These are phyloP conservation scores for Ganaspis brasiliensis DNA, from an alignment of 2,888 invertebrate species.

Conservation along the genomic window DNA sequence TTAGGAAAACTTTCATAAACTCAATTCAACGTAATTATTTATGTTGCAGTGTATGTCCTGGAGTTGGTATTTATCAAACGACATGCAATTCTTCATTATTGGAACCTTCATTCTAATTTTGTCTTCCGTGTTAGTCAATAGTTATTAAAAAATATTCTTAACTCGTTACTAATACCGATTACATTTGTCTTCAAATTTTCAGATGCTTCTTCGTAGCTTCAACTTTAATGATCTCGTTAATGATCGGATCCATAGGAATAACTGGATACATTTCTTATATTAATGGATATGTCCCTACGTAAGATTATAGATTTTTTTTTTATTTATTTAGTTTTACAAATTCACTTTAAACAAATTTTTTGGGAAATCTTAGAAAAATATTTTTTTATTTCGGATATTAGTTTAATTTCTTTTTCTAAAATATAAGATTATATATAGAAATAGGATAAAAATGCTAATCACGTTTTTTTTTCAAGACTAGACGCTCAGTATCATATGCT, in stretches of 20 bases:
- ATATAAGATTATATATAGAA: too few relatives aligned
- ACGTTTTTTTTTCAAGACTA: too few relatives aligned
- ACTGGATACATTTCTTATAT: constrained; percentile 78
- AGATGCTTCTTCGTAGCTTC: constrained; percentile 78
- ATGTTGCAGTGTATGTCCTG: constrained; percentile 80
- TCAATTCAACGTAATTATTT: constrained; percentile 2
- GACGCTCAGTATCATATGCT: constrained; percentile 78
- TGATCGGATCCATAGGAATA: constrained; percentile 73
- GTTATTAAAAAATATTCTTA: background rate
- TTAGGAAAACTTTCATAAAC: constrained; percentile 24
- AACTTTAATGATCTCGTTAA: constrained; percentile 66
- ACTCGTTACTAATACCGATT: constrained; percentile 13
- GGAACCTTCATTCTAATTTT: constrained; percentile 77
- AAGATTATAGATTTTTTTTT: constrained; percentile 64
- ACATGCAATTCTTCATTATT: constrained; percentile 81
- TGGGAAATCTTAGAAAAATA: too few relatives aligned
- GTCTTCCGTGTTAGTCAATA: constrained; percentile 79
- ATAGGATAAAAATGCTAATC: too few relatives aligned
- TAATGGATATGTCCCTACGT: constrained; percentile 80
- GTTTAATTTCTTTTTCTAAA: too few relatives aligned
- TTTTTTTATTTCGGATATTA: too few relatives aligned
- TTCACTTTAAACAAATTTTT: constrained; percentile 44
- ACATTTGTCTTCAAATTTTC: constrained; percentile 58
- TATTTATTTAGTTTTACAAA: background rate
- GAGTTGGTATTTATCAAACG: constrained; percentile 82